A percentile compares a stretch with the other conserved stretches of the same genome.
These are phyloP conservation scores for Glossophaga mutica DNA, from an alignment of 2,797 vertebrate species.

Conservation along the genomic window DNA sequence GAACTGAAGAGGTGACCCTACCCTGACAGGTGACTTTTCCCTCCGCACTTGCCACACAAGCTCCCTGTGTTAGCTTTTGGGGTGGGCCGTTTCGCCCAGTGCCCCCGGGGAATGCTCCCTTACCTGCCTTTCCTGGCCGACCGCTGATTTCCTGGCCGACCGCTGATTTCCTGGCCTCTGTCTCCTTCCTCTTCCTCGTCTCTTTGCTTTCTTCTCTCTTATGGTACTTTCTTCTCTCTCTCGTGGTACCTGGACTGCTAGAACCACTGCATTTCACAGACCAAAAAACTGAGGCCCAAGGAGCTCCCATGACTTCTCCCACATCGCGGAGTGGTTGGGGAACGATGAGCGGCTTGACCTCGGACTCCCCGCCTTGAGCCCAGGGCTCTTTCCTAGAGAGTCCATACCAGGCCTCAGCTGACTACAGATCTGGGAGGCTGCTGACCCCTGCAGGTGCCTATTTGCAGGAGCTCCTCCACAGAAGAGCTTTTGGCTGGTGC, in stretches of 20 bases:
- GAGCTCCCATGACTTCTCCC: neutral
- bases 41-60: neutral
- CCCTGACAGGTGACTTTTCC: neutral
- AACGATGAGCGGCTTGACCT: neutral
- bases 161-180: neutral
- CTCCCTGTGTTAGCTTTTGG: neutral
- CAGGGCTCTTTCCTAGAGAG: neutral
- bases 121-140: neutral
- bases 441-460: neutral
- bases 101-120: fast-evolving
- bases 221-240: neutral
- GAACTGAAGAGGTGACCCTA: neutral
- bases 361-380: too few species aligned
- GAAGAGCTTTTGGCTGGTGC: neutral
- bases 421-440: neutral
- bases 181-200: neutral
- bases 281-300: neutral
- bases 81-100: neutral
- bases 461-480: neutral
- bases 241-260: neutral
- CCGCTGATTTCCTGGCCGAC: neutral
- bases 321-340: neutral
- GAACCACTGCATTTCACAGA: neutral
- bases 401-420: neutral
- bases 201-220: neutral